Evolutionary conservation across 1,140 invertebrate species (phyloP), one percentile per base, ranked within the genome.

Genomic region (Zeugodacus cucurbitae): DNA sequence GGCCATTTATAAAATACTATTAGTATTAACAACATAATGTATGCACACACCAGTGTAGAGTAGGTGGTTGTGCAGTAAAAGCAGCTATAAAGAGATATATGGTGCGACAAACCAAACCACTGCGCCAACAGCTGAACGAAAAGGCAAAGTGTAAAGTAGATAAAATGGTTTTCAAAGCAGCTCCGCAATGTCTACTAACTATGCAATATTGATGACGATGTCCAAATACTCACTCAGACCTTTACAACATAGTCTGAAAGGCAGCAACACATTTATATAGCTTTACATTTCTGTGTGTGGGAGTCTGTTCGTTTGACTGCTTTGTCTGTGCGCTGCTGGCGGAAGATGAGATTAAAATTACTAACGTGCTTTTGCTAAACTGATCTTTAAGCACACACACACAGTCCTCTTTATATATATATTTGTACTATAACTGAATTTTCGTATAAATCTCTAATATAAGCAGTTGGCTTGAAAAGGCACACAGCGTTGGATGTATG

Each of bases 1-100:
- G 74, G 74, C n/a, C 37, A 54, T 82, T 82, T 82, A 82, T 48
- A 48, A 82, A 82, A 82, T 82, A 82, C 74, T 82, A 82, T 82
- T 82, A 74, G 32, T 74, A 37, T 74, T 32, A 37, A 37, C 20
- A 37, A 32, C 26, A 34, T 10, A 78, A 78, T 78, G 70, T 41
- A 41, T 78, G 22, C 70, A 41, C 37, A 78, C 5, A 5, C 7
- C 7, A 32, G 62, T 67, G 14, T 67, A 20, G 48, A 17, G 17
- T 54, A 20, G 14, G 22, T 78, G 70, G n/a, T 8, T 78, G 32
- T 22, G 64, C 32, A 70, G 32, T 20, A 20, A 41, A 34, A 3
- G 64, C 29, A 3, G 64, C 29, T 20, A 17, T 34, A 34, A 67
- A 67, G 14, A 67, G 29, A 34, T 62, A 62, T 62, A 62, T 6